Evolutionary conservation across 2,797 vertebrate species (phyloP).

Genomic region (Eospalax fontanierii): DNA sequence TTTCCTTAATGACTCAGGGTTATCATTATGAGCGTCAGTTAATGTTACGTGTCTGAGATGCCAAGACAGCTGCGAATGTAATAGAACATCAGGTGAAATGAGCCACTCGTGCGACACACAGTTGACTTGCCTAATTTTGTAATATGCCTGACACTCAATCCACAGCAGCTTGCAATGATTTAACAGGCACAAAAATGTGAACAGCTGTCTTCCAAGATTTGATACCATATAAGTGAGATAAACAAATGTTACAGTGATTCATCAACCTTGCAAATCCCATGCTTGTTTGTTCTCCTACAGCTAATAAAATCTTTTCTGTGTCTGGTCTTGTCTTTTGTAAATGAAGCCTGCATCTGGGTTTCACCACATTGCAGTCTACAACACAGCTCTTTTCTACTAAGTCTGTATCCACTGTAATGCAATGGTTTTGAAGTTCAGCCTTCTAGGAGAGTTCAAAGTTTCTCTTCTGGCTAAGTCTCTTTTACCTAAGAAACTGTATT

Average conservation of each 20-base stretch:
- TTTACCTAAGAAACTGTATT: not conserved
- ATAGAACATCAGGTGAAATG: constrained; percentile 65
- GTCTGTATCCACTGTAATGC: not conserved
- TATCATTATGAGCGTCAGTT: constrained; percentile 67
- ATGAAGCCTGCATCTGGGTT: not conserved
- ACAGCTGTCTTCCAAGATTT: constrained; percentile 70
- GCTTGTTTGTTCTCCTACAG: constrained; percentile 46
- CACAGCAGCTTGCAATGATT: constrained; percentile 54
- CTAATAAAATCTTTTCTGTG: not conserved
- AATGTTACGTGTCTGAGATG: constrained; percentile 69
- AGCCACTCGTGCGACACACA: constrained; percentile 66
- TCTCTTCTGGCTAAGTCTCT: not conserved
- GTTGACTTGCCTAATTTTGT: constrained; percentile 72
- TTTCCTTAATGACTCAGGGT: constrained; percentile 62
- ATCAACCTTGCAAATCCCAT: constrained; percentile 39
- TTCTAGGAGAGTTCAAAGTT: not conserved
- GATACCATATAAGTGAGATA: constrained; percentile 24
- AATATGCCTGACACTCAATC: constrained; percentile 13
- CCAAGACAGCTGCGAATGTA: constrained; percentile 62
- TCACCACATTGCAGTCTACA: not conserved
- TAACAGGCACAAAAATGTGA: constrained; percentile 62
- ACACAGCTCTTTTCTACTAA: not conserved
- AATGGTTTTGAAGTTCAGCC: not conserved
- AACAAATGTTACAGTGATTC: constrained; percentile 43
- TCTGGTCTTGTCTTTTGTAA: constrained; percentile 40